Percentiles rank a stretch among this genome's conserved stretches.
Conservation (phyloP, 1,140 invertebrate genomes). For the Octopus sinensis region DNA sequence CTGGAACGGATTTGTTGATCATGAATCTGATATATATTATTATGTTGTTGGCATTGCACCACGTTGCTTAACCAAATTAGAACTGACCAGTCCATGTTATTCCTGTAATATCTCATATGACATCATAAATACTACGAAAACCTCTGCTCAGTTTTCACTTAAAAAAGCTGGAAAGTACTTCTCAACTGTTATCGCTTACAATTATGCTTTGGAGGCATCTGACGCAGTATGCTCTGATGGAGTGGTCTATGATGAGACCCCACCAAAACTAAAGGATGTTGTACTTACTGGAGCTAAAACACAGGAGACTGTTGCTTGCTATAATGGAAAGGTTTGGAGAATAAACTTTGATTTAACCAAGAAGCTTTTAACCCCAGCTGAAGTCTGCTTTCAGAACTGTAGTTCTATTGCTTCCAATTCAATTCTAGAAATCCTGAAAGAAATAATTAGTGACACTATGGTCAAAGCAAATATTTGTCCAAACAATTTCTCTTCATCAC, state of each 20-base stretch:
- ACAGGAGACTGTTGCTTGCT: conserved; percentile 21
- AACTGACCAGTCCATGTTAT: conserved; percentile 20
- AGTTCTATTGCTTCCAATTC: neutral
- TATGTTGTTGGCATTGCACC: conserved; percentile 27
- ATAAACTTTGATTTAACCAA: conserved; percentile 26
- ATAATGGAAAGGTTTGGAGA: conserved; percentile 24
- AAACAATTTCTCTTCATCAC: neutral
- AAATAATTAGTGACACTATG: neutral
- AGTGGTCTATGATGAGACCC: conserved; percentile 27
- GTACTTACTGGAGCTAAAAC: conserved; percentile 20
- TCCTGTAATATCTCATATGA: neutral
- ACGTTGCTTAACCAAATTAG: conserved; percentile 20
- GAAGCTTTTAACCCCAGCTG: conserved; percentile 3
- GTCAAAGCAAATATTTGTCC: conserved; percentile 18
- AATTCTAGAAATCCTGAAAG: conserved; percentile 5
- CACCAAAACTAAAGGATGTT: conserved; percentile 26
- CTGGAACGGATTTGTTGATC: conserved; percentile 38
- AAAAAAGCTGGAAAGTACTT: conserved; percentile 21
- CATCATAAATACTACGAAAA: conserved; percentile 25
- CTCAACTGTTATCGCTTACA: conserved; percentile 33
- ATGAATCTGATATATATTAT: conserved; percentile 33
- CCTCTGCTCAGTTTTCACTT: conserved; percentile 23
- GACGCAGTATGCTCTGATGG: conserved; percentile 34
- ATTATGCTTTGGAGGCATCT: conserved; percentile 34
- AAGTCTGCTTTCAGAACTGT: conserved; percentile 9